These are phyloP conservation scores for Leiothrix lutea DNA, from an alignment of 2,113 vertebrate genomes.

Conservation along the genomic window DNA sequence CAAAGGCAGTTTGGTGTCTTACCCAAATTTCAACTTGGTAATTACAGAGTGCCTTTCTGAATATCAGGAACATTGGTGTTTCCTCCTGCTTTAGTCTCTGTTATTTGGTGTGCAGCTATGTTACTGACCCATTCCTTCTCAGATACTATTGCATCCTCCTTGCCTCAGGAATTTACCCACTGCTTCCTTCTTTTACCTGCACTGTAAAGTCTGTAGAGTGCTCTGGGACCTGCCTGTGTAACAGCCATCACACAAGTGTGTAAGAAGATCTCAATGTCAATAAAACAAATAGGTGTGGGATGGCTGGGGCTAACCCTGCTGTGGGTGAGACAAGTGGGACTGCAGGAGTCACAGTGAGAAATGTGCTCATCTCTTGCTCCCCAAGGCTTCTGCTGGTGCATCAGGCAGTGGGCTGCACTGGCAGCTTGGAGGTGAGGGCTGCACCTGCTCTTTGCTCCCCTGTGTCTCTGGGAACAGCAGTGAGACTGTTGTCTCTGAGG, in stretches of 20 bases:
- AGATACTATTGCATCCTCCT: not conserved
- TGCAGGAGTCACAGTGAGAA: not conserved
- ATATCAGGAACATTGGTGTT: not conserved
- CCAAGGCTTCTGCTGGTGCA: not conserved
- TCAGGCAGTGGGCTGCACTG: not conserved
- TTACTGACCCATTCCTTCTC: not conserved
- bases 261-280: not conserved
- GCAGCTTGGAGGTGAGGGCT: not conserved
- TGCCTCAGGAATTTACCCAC: not conserved
- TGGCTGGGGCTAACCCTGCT: not conserved
- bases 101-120: not conserved
- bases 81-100: not conserved
- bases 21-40: not conserved
- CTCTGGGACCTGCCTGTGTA: not conserved
- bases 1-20: not conserved
- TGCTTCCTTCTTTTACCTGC: not conserved
- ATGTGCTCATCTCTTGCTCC: not conserved
- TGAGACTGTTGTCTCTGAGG: fast-evolving
- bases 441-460: not conserved
- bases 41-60: not conserved
- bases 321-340: not conserved
- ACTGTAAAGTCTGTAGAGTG: not conserved
- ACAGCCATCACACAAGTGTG: not conserved
- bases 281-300: not conserved
- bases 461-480: not conserved